phyloP scores from a whole-genome alignment of 1,140 invertebrate genomes.

The honey bee (Apis mellifera) region Amel_HAv3.1 CM009932.2:11801501-11802000 shows the following conservation, averaged over 20 bases:
- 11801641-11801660: slow-evolving; percentile 38
- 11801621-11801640: not conserved
- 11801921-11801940: not conserved
- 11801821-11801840: slow-evolving; percentile 34
- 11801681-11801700: slow-evolving; percentile 36
- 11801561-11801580: too few species aligned
- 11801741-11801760: slow-evolving; percentile 68
- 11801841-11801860: not conserved
- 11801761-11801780: slow-evolving; percentile 68
- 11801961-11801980: too few species aligned
- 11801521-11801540: not conserved
- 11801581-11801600: too few species aligned
- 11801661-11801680: slow-evolving; percentile 13
- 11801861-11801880: not conserved
- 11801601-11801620: not conserved
- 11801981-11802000: too few species aligned
- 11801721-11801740: slow-evolving; percentile 70
- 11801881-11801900: slow-evolving; percentile 16
- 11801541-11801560: not conserved
- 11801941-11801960: not conserved
- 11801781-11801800: slow-evolving; percentile 70
- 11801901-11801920: not conserved
- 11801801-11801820: slow-evolving; percentile 49
- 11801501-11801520: slow-evolving; percentile 18
- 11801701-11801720: slow-evolving; percentile 68